Conservation (phyloP, 2,797 vertebrate species). For the Euphonia xanthogaster region DNA sequence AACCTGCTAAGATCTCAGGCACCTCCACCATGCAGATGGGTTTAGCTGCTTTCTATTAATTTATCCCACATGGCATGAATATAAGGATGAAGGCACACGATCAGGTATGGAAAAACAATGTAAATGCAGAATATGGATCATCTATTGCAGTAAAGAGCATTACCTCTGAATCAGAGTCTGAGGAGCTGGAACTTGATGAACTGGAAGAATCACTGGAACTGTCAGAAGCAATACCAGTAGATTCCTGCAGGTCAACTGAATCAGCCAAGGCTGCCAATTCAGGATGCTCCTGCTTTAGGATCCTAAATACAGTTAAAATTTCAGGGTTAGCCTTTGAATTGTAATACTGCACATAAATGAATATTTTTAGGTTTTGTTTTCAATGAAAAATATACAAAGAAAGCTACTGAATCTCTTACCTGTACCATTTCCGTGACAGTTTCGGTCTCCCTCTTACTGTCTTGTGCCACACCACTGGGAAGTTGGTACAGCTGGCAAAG, state of each 20-base stretch:
- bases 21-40: neutral
- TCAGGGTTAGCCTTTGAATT: neutral
- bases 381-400: neutral
- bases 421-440: constrained; percentile 94
- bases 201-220: constrained; percentile 97
- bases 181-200: constrained; percentile 92
- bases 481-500: constrained; percentile 95
- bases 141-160: neutral
- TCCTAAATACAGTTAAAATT: constrained; percentile 67
- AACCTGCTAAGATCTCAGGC: neutral
- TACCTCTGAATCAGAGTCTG: constrained; percentile 91
- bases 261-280: constrained; percentile 91
- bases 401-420: constrained; percentile 75
- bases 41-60: neutral
- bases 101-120: neutral
- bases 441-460: constrained; percentile 95
- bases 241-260: constrained; percentile 95
- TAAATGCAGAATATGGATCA: neutral
- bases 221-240: constrained; percentile 96
- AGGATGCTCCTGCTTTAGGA: constrained; percentile 92
- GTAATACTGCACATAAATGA: neutral
- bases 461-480: constrained; percentile 98
- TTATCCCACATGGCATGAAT: neutral
- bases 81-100: neutral
- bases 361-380: neutral